A percentile compares a stretch with the other conserved stretches of the same genome.
These are phyloP conservation scores for Pelodiscus sinensis DNA, from an alignment of 2,113 vertebrate species.

Conservation along the genomic window DNA sequence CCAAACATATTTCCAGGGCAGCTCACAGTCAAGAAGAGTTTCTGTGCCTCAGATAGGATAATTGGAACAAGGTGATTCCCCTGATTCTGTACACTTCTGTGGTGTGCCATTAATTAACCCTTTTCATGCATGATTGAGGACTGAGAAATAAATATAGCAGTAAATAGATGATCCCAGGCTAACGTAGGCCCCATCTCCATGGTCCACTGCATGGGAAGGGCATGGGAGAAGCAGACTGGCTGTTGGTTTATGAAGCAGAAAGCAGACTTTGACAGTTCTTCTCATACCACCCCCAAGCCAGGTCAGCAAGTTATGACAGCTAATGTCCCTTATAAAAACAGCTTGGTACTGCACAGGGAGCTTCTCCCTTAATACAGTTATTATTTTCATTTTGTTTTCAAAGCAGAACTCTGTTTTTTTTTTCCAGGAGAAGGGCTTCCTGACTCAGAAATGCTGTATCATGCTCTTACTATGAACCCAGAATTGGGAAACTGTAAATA, in stretches of 20 bases:
- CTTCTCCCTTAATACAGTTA: not conserved
- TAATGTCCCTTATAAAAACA: rapidly evolving
- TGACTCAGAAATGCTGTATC: not conserved
- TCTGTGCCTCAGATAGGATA: not conserved
- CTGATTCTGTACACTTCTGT: not conserved
- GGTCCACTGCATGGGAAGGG: conserved; percentile 56
- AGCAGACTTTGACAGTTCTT: not conserved
- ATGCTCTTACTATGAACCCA: not conserved
- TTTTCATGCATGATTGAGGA: not conserved
- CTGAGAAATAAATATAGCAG: rapidly evolving
- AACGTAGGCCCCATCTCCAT: not conserved
- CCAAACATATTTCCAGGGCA: not conserved
- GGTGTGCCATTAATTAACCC: conserved; percentile 39
- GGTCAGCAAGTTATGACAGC: not conserved
- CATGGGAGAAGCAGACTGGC: not conserved
- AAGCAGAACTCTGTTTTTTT: not conserved
- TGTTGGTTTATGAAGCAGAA: not conserved
- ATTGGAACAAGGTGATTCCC: conserved; percentile 24
- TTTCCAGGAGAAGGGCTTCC: conserved; percentile 24
- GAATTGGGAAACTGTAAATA: conserved; percentile 28
- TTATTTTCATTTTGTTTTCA: not conserved
- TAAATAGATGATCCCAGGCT: not conserved
- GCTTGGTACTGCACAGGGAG: not conserved
- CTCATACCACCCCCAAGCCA: not conserved
- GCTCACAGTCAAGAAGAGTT: not conserved